A percentile compares a stretch with the other conserved stretches of the same genome.
phyloP scores from a whole-genome alignment of 2,113 vertebrate species.

The Acrocephalus arundinaceus region DNA sequence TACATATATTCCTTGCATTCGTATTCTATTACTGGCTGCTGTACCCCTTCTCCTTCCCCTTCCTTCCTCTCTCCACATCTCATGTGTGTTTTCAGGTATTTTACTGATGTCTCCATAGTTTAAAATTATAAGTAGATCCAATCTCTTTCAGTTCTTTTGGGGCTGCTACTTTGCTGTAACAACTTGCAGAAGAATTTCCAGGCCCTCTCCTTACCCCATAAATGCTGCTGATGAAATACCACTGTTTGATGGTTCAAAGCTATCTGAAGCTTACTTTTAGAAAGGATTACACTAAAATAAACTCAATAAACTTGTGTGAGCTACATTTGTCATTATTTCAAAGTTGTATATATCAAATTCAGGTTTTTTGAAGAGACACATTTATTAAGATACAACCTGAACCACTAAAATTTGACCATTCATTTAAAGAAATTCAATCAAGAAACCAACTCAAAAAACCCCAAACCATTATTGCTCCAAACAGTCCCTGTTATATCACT shows the following conservation, averaged over 20 bases:
- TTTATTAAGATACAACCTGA: not conserved
- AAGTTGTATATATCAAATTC: not conserved
- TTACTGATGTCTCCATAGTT: not conserved
- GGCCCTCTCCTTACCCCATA: not conserved
- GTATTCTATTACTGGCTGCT: not conserved
- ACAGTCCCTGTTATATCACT: not conserved
- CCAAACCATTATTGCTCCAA: not conserved
- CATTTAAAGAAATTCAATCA: not conserved
- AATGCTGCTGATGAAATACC: not conserved
- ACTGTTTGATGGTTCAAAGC: not conserved
- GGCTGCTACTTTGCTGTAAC: not conserved
- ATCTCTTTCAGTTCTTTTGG: not conserved
- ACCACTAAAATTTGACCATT: not conserved
- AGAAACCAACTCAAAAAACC: not conserved
- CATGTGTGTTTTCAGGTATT: not conserved
- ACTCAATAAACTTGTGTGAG: not conserved
- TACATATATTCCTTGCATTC: conserved; percentile 20
- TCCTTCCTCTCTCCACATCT: not conserved
- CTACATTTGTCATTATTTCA: not conserved
- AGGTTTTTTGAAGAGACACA: not conserved
- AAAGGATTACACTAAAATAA: not conserved
- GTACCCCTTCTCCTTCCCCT: not conserved
- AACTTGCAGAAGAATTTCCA: not conserved
- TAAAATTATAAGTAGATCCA: not conserved
- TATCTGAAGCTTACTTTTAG: not conserved